A percentile compares a stretch with the other conserved stretches of the same genome.
phyloP scores from a whole-genome alignment of 2,888 invertebrate species.

The Lepeophtheirus nordmannii region DNA sequence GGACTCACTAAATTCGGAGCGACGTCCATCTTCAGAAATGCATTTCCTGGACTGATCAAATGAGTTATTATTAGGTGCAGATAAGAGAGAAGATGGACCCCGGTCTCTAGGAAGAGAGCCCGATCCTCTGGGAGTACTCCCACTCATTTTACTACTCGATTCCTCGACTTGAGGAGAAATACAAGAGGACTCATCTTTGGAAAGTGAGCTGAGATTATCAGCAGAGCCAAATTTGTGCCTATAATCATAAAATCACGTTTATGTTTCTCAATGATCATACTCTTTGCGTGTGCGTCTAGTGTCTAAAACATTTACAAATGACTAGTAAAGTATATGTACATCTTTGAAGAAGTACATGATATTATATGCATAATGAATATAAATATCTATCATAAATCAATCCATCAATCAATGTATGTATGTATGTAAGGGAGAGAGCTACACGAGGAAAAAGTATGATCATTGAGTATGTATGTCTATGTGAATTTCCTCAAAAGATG shows the following conservation, averaged over 20 bases:
- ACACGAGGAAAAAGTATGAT: neutral
- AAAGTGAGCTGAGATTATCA: conserved; percentile 12
- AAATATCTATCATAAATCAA: too few species aligned
- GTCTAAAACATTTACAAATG: too few species aligned
- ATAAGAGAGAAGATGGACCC: neutral
- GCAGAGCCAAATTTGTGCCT: conserved; percentile 17
- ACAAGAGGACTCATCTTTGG: conserved; percentile 2
- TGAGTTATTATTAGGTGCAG: neutral
- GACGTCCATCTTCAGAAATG: conserved; percentile 42
- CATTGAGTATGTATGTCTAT: neutral
- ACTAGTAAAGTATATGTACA: too few species aligned
- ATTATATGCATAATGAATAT: too few species aligned
- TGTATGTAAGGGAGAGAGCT: too few species aligned
- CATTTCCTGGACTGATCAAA: conserved; percentile 11
- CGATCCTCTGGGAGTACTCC: neutral
- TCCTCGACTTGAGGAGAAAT: neutral
- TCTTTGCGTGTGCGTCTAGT: too few species aligned
- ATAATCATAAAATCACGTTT: neutral
- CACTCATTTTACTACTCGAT: neutral
- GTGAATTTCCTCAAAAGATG: neutral
- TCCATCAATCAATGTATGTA: too few species aligned
- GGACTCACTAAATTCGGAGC: conserved; percentile 30
- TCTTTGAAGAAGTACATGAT: too few species aligned
- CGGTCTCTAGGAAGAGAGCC: neutral
- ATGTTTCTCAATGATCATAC: too few species aligned